Base-by-base conservation (phyloP, 2,797 vertebrate species). In the Eospalax fontanierii region DNA sequence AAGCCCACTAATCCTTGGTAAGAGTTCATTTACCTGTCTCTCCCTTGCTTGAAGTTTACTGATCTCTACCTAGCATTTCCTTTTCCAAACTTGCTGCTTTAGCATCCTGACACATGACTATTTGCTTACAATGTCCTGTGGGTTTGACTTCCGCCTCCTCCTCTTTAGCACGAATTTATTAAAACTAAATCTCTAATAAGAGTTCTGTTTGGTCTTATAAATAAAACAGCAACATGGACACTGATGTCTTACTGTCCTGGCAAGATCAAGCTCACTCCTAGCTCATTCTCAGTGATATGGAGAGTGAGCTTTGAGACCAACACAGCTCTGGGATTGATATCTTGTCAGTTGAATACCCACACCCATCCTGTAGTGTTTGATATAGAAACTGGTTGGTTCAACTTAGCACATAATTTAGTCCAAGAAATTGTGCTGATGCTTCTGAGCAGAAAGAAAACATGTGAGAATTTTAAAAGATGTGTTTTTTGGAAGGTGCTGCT, bases 371-470 rank as follows among this genome's bases (percentile, higher is more conserved):
- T 35, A 86, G 78, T 93, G 54, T 30, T 30, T 15, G 10, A 59
- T 66, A 28, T 46, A 88, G 30, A 33, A 92, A 87, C 16, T 82
- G 74, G 68, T 57, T 89, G 61, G 66, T 65, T 91, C 35, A 57
- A 73, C 1, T 80, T 71, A 87, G 30, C 73, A 82, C 11, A 91
- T 73, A 78, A 74, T 90, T 87, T 57, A 89, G 61, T 54, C 63
- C n/a, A 90, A 76, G 57, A 81, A 57, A 85, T 81, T 89, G 57
- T 79, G 24, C 18, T 30, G 10, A 76, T 68, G 14, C 28, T 80
- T 93, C 73, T 83, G 61, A 33, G n/a, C 28, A 38, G 54, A 94
- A 90, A 93, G 43, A 89, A 92, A 80, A 38, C 40, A 80, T 65
- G 18, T 71, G 65, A 54, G n/a, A 61, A 40, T 71, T 75, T 30